phyloP scores from a whole-genome alignment of 1,140 invertebrate genomes.

The Tetramorium alpestre region DNA sequence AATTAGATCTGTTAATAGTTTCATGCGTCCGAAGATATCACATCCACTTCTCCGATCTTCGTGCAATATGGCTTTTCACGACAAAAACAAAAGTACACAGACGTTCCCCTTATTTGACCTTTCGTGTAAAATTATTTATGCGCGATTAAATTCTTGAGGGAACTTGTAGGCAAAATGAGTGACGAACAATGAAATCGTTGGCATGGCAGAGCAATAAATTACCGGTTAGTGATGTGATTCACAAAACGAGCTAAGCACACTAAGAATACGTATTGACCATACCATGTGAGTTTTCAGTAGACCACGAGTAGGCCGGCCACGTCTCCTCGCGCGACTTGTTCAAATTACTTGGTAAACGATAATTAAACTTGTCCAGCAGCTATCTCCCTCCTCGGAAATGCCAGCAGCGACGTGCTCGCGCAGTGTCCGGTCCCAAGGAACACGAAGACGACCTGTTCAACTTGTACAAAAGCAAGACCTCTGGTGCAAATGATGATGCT shows the following conservation, averaged over 20 bases:
- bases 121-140: constrained; percentile 10
- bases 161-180: neutral
- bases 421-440: constrained; percentile 66
- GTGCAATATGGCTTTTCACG: neutral
- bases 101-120: neutral
- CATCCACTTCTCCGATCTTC: neutral
- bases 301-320: constrained; percentile 84
- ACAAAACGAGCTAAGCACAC: constrained; percentile 65
- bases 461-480: constrained; percentile 82
- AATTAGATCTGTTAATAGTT: neutral
- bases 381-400: constrained; percentile 84
- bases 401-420: constrained; percentile 82
- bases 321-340: constrained; percentile 80
- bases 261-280: constrained; percentile 83
- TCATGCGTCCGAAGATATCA: constrained; percentile 4
- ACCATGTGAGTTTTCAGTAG: constrained; percentile 85
- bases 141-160: neutral
- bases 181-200: constrained; percentile 38
- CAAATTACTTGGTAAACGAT: constrained; percentile 83
- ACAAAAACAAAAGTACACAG: neutral
- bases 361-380: constrained; percentile 86
- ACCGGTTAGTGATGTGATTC: constrained; percentile 76
- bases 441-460: constrained; percentile 77
- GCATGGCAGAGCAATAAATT: constrained; percentile 76
- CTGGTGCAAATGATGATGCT: constrained; percentile 79